Percentiles rank a stretch among this genome's conserved stretches.
Evolutionary conservation across 1,140 invertebrate genomes (phyloP).

Genomic region (Drosophila truncata): DNA sequence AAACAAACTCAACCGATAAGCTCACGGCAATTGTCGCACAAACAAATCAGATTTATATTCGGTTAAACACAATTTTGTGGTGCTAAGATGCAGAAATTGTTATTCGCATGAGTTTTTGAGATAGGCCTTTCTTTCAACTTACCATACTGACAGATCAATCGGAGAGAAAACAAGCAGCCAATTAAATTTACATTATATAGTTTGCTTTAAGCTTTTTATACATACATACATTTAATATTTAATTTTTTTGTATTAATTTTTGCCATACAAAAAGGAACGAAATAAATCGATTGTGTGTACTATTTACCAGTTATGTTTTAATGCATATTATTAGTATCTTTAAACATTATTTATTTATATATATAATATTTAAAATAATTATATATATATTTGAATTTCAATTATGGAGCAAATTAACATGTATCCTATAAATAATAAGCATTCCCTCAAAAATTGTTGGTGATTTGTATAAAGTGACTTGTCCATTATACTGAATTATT

Average conservation of each 20-base stretch:
- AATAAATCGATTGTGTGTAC: constrained; percentile 76
- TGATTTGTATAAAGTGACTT: background rate
- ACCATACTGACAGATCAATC: constrained; percentile 51
- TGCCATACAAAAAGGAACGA: constrained; percentile 79
- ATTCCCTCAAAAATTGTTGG: background rate
- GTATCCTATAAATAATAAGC: background rate
- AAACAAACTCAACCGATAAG: constrained; percentile 43
- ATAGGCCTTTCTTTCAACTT: constrained; percentile 61
- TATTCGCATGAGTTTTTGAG: constrained; percentile 53
- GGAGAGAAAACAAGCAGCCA: constrained; percentile 55
- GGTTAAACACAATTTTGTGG: constrained; percentile 46
- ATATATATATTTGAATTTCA: background rate
- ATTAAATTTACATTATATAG: constrained; percentile 73
- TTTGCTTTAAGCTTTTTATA: constrained; percentile 84
- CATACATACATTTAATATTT: constrained; percentile 79
- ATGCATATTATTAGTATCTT: background rate
- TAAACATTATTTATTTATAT: background rate
- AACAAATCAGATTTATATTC: constrained; percentile 38
- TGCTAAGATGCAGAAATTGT: constrained; percentile 56
- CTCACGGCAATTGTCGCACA: constrained; percentile 44
- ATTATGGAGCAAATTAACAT: background rate
- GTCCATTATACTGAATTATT: background rate
- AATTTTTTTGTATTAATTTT: constrained; percentile 83
- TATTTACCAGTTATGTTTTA: constrained; percentile 41
- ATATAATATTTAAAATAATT: background rate